Base-by-base conservation (phyloP, 2,113 vertebrate species). In the Salvator merianae region DNA sequence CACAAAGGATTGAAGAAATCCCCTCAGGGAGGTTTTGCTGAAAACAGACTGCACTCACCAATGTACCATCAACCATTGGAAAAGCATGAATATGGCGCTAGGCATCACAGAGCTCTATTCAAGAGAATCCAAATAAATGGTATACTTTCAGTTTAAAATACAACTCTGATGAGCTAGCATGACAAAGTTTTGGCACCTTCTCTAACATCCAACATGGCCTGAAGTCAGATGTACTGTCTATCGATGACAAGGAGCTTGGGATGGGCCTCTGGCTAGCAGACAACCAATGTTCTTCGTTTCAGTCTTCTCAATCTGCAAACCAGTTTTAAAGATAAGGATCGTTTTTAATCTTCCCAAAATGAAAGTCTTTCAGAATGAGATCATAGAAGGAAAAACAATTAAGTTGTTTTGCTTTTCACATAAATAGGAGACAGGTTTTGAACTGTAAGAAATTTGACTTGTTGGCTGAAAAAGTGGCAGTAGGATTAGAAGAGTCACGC, bases 161-260 rank as follows among this genome's bases (percentile, higher is more conserved):
- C 77, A 85, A 72, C 77, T 90, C 68, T 79, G 73, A 87, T 62
- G 30, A 87, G 43, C 77, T 14, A 79, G 5, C 66, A 7, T n/a
- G 28, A 89, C 65, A 79, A 62, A 86, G 62, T 66, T 89, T 89
- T 82, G 86, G 83, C 81, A 90, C 86, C 84, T 1, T 20, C 86
- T 76, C 36, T 75, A 87, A 84, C 62, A 85, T 26, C 76, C 53
- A 79, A 30, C 32, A 43, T 30, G 72, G 77, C 69, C 83, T 84
- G 69, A 72, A 79, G 77, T 79, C 83, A 84, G 68, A 84, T 63
- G 68, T 63, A 79, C 79, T 84, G 77, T 84, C 76, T 20, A 79
- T 18, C 13, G 5, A 78, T 32, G 85, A 84, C 55, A 71, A 66
- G 36, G 65, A 65, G 28, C 73, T 69, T 4, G 50, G 28, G 40